Base-by-base conservation (phyloP, 37 sponge, comb jelly and placozoan genomes). In the Geodia barretti region DNA sequence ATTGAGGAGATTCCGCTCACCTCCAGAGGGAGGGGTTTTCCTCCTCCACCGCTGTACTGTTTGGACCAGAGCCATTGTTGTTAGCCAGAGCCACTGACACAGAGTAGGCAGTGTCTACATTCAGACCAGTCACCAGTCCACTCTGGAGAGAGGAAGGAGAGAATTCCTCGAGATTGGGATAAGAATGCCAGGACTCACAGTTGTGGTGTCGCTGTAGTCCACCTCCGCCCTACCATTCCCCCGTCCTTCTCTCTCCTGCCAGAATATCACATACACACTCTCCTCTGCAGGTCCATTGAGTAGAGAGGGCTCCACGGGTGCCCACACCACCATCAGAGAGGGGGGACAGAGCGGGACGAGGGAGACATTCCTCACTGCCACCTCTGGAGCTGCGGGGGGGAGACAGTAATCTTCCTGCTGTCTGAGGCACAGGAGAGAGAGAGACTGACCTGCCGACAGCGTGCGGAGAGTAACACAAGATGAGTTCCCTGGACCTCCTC, bases 51-150 rank as follows among this genome's bases (percentile, higher is more conserved):
- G 63, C 36, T 0, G 26, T 3, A n/a, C 82, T 72, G 28, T 4
- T 7, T 1, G 83, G 83, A 11, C 83, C 83, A 29, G 37, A 61
- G 3, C 83, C 83, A 65, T 83, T 62, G 28, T 1, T 9, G 54
- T 73, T 74, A 3, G 1, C 0, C 54, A 83, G 35, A 1, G 65
- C 43, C 74, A 83, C 83, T 1, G 34, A 19, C 66, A 83, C 74
- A 43, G 42, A 47, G 74, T 83, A 83, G 20, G 2, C 39, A 21
- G 75, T 74, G 39, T n/a, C 42, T 40, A 40, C 25, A 40, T 25
- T n/a, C 41, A 81, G 60, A 19, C 33, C 47, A 1, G 31, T 25
- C 2, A 79, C 7, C 14, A 47, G 11, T 17, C 11, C 14, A 47
- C 7, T 17, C 54, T 47, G 54, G 54, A 14, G 54, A 17, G 54